Percentiles rank a stretch among this genome's conserved stretches.
Evolutionary conservation across 2,888 invertebrate genomes (phyloP).

Genomic region (Athripsodes cinereus): DNA sequence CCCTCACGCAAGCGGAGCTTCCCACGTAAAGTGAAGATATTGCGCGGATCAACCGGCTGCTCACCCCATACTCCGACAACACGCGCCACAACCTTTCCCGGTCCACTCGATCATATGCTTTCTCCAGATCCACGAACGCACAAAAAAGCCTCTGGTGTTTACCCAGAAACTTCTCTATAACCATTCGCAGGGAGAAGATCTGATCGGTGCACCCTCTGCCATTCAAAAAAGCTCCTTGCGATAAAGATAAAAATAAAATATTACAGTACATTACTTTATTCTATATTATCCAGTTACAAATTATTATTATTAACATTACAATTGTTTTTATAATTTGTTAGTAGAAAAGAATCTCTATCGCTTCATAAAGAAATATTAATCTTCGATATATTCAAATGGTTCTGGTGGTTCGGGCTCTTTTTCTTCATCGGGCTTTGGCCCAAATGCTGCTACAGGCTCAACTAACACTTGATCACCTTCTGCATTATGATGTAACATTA

Average conservation of each 20-base stretch:
- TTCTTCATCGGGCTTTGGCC: constrained; percentile 88
- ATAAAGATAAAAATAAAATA: neutral
- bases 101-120: no score
- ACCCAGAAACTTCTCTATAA: no score
- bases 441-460: constrained; percentile 87
- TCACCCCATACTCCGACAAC: no score
- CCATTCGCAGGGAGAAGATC: no score
- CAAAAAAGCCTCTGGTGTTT: no score
- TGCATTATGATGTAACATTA: constrained; percentile 85
- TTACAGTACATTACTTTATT: constrained; percentile 10
- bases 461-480: constrained; percentile 80
- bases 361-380: constrained; percentile 40
- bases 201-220: no score
- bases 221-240: no score
- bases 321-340: constrained; percentile 16
- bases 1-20: no score
- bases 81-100: no score
- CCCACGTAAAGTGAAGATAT: no score
- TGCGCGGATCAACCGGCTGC: no score
- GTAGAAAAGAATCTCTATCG: constrained; percentile 7
- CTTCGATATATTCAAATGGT: constrained; percentile 93
- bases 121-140: no score
- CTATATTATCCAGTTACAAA: constrained; percentile 8
- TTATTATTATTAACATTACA: constrained; percentile 17
- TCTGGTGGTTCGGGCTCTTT: constrained; percentile 97